Evolutionary conservation across 2,888 invertebrate species (phyloP), one percentile per base, ranked within the genome.

Genomic region (Limnephilus lunatus): DNA sequence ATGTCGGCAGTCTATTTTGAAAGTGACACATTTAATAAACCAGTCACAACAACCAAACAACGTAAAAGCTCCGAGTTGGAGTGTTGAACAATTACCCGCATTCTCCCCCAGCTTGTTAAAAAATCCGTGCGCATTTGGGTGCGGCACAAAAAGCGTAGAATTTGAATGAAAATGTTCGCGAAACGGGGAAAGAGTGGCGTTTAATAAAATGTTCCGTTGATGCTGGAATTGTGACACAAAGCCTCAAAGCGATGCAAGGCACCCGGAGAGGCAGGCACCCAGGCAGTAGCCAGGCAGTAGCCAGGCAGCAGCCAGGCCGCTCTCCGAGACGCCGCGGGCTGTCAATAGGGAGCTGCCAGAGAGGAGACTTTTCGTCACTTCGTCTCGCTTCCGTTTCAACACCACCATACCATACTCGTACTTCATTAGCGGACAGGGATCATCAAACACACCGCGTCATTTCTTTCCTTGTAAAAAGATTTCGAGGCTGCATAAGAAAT

Each of bases 161-260:
- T 53, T 31, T 68, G 48, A 32, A 87, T 87, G 32, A 85, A 85
- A 85, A 39, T 85, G 39, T 39, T 85, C 85, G 39, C 85, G 39
- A 68, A 87, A 87, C 53, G 48, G 31, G 87, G 31, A 87, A 87
- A 31, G 87, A 87, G 88, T 19, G 81, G 88, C 35, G 88, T 89
- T 80, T 89, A 89, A 89, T 89, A 80, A 81, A 89, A 80, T 89
- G 86, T 86, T 39, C n/a, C 30, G n/a, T 48, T 48, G 86, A 48
- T 31, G 88, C 88, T 44, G 90, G 82, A 82, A 81, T 39, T 48
- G 90, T 90, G 90, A 82, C 90, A 89, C 80, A 90, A 90, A 68
- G 68, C 88, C 48, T 88, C 88, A 88, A 88, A 82, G 90, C 68
- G 89, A 25, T 44, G 32, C 44, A 7, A 19, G 19, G 68, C 68